phyloP scores from a whole-genome alignment of 2,888 invertebrate genomes.

The Willowsia nigromaculata region DNA sequence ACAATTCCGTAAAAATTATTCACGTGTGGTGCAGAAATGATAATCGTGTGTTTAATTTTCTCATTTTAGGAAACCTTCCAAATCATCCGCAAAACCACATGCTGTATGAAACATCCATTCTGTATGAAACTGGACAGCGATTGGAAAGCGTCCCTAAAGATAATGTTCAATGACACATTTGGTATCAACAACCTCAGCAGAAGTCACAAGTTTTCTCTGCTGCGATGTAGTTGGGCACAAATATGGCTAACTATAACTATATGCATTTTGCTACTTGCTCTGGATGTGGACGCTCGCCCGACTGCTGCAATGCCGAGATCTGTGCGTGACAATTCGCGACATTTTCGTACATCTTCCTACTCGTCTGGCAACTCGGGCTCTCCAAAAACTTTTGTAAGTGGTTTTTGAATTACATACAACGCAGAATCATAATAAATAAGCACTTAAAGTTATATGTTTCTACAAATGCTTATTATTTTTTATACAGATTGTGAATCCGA shows the following conservation, averaged over 20 bases:
- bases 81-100: constrained; percentile 26
- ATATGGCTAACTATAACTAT: constrained; percentile 29
- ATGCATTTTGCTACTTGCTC: constrained; percentile 16
- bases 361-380: constrained; percentile 4
- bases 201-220: not conserved
- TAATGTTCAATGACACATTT: constrained; percentile 54
- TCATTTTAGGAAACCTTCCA: constrained; percentile 48
- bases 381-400: constrained; percentile 36
- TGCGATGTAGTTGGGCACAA: constrained; percentile 27
- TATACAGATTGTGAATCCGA: constrained; percentile 72
- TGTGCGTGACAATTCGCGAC: constrained; percentile 34
- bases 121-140: not conserved
- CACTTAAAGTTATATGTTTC: too few relatives aligned
- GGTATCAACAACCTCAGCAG: constrained; percentile 65
- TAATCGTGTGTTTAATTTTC: not conserved
- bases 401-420: not conserved
- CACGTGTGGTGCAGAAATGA: not conserved
- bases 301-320: constrained; percentile 2
- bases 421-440: not conserved
- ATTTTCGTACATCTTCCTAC: constrained; percentile 15
- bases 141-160: constrained; percentile 51
- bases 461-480: constrained; percentile 14
- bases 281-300: constrained; percentile 51
- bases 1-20: not conserved
- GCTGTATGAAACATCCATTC: not conserved